Base-by-base conservation (phyloP, 2,113 vertebrate genomes). In the Macquaria ambigua region DNA sequence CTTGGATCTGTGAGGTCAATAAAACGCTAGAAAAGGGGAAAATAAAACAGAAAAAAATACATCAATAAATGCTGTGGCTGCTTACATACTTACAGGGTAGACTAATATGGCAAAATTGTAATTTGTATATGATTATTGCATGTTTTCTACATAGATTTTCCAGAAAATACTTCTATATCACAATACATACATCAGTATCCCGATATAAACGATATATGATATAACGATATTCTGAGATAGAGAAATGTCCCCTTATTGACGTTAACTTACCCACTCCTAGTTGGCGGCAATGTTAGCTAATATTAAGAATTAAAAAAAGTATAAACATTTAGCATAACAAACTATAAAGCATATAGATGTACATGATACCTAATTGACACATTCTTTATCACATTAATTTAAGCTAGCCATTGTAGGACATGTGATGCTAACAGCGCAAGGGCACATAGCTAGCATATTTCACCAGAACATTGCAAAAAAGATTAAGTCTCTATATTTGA, bases 1-100 rank as follows among this genome's bases (percentile, higher is more conserved):
- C 15, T 81, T 16, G 85, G 66, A 67, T 89, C 86, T 15, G 74
- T 88, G 82, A 95, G 88, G 70, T 96, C 89, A 16, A 92, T 90
- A 14, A 81, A 91, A 48, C 39, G 41, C 94, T 95, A 74, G 9
- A 84, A 63, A 77, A 8, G 16, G 25, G 23, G 39, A 81, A 79
- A 46, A 71, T 1, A 62, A 31, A 55, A 81, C 5, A 56, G 7
- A 46, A n/a, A 71, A 64, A 71, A 61, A 55, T 34, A 25, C 2
- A 0, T 62, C 18, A 82, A 3, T 37, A 64, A 39, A 43, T 43
- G 18, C 2, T 61, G 9, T 25, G n/a, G 37, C 10, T 58, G 3
- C 0, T 50, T 50, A 41, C 8, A 59, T 39, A 74, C 37, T 50
- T 39, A 59, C 16, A 55, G 14, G 11, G 8, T 4, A 18, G 6